Percentiles rank a stretch among this genome's conserved stretches.
These are phyloP conservation scores for Brenthis hecate DNA, from an alignment of 2,888 invertebrate species.

Conservation along the genomic window DNA sequence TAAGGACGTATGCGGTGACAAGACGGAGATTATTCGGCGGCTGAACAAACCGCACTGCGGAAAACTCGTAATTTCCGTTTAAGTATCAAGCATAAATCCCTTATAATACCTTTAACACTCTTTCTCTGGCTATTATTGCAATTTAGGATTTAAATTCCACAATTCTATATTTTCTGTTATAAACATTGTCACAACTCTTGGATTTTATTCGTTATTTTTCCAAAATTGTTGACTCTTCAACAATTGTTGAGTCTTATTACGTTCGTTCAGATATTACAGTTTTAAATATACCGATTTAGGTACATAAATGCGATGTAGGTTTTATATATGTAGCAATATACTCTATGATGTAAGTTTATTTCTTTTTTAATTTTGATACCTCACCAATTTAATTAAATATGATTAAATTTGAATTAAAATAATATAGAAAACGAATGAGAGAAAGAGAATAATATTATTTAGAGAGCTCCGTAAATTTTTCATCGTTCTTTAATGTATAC, in stretches of 20 bases:
- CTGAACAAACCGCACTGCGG: slow-evolving; percentile 66
- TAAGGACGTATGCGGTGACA: slow-evolving; percentile 65
- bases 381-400: too few species aligned
- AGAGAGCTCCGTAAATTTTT: too few species aligned
- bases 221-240: not conserved
- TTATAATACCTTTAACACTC: slow-evolving; percentile 59
- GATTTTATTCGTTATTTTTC: slow-evolving; percentile 33
- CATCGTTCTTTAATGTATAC: too few species aligned
- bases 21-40: slow-evolving; percentile 58
- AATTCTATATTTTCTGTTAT: slow-evolving; percentile 48
- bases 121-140: slow-evolving; percentile 52
- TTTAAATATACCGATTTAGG: too few species aligned
- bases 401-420: too few species aligned
- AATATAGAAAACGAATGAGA: too few species aligned
- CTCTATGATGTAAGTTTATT: too few species aligned
- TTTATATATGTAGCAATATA: too few species aligned
- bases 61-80: slow-evolving; percentile 57
- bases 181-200: slow-evolving; percentile 41
- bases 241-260: not conserved
- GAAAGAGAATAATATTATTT: too few species aligned
- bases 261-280: too few species aligned
- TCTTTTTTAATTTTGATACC: too few species aligned
- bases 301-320: too few species aligned
- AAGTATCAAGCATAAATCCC: slow-evolving; percentile 63
- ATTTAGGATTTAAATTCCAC: slow-evolving; percentile 47